phyloP scores from a whole-genome alignment of 2,113 vertebrate genomes.

The Mystacornis crossleyi region DNA sequence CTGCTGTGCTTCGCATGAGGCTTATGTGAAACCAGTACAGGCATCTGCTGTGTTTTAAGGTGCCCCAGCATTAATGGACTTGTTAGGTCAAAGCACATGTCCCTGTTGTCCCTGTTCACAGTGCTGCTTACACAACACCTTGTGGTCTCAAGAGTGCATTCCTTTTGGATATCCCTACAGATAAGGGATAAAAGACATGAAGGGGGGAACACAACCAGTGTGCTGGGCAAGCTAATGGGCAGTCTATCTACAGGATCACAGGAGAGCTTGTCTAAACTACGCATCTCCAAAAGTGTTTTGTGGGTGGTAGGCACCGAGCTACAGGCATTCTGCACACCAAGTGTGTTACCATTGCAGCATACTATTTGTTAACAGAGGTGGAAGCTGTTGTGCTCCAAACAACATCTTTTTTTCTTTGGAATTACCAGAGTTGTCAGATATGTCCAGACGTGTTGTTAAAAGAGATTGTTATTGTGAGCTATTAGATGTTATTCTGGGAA shows the following conservation, averaged over 20 bases:
- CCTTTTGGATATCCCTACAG: neutral
- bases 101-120: neutral
- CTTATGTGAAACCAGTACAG: neutral
- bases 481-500: neutral
- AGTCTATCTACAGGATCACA: neutral
- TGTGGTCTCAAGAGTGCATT: neutral
- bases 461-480: neutral
- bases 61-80: no score
- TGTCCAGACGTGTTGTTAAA: neutral
- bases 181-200: neutral
- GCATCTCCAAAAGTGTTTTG: neutral
- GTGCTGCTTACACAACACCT: neutral
- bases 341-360: neutral
- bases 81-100: neutral
- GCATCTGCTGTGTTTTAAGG: neutral
- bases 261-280: neutral
- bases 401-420: neutral
- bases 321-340: neutral
- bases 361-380: neutral
- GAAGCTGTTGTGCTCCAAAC: neutral
- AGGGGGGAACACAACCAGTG: accelerated
- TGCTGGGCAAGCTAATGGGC: accelerated
- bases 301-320: neutral
- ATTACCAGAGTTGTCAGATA: neutral
- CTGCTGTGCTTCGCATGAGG: neutral